phyloP scores from a whole-genome alignment of 1,140 invertebrate genomes.

The Sogatella furcifera region DNA sequence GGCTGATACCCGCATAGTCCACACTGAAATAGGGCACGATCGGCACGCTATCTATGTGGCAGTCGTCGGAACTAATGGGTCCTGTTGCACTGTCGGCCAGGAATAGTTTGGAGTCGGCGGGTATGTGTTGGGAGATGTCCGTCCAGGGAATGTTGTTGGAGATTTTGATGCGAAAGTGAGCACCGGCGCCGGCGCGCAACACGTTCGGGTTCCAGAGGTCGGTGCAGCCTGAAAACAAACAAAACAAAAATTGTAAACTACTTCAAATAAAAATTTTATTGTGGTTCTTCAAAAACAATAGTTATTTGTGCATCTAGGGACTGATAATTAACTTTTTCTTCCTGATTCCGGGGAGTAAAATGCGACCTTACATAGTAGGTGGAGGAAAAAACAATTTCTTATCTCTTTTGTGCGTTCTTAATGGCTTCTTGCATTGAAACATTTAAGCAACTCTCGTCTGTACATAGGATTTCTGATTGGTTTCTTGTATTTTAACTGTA shows the following conservation, averaged over 20 bases:
- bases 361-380: too few species aligned
- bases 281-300: too few species aligned
- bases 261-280: background rate
- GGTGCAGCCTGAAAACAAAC: conserved; percentile 54
- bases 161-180: conserved; percentile 71
- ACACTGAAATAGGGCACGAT: conserved; percentile 50
- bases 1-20: conserved; percentile 38
- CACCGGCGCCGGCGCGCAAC: conserved; percentile 63
- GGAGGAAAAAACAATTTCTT: too few species aligned
- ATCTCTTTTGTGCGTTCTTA: too few species aligned
- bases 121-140: conserved; percentile 34
- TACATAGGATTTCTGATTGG: too few species aligned
- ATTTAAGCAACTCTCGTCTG: too few species aligned
- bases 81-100: background rate
- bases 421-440: too few species aligned
- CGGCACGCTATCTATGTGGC: conserved; percentile 32
- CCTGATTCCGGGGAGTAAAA: too few species aligned
- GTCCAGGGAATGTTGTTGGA: conserved; percentile 49
- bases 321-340: too few species aligned
- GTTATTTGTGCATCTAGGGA: too few species aligned
- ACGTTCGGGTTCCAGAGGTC: conserved; percentile 86
- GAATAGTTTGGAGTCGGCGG: background rate
- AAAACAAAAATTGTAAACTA: background rate
- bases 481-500: too few species aligned
- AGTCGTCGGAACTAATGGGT: conserved; percentile 13